Conservation (phyloP, 2,113 vertebrate species). For the Myrmecophaga tridactyla region DNA sequence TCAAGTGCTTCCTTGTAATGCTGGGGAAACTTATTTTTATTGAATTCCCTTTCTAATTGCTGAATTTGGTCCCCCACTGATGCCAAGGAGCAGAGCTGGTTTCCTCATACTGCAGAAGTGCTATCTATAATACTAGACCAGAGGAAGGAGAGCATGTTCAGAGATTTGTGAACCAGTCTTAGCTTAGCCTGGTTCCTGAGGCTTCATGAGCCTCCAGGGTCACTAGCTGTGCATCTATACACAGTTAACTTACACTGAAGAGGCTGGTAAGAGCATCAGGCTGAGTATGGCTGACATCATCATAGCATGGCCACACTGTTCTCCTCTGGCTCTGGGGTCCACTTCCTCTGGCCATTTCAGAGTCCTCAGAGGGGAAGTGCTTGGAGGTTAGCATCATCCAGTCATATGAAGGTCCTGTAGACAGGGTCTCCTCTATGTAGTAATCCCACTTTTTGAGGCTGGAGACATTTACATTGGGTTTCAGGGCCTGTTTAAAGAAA, state of each 20-base stretch:
- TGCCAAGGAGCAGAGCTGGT: neutral
- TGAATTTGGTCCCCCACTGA: neutral
- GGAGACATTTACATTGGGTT: slow-evolving; percentile 91
- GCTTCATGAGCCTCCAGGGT: neutral
- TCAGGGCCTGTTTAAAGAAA: slow-evolving; percentile 87
- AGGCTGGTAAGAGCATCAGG: slow-evolving; percentile 95
- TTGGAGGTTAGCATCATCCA: slow-evolving; percentile 88
- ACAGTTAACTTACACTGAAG: slow-evolving; percentile 86
- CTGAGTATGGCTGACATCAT: slow-evolving; percentile 89
- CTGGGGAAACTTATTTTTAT: neutral
- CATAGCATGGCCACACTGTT: slow-evolving; percentile 98
- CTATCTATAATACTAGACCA: neutral
- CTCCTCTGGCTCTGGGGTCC: slow-evolving; percentile 88
- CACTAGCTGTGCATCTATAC: neutral
- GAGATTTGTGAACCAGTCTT: neutral
- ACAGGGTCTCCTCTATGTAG: slow-evolving; percentile 94
- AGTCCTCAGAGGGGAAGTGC: slow-evolving; percentile 84
- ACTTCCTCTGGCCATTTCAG: slow-evolving; percentile 76
- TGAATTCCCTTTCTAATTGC: neutral
- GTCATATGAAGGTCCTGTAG: slow-evolving; percentile 94
- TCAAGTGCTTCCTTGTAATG: neutral
- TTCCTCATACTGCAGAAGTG: neutral
- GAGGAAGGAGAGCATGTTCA: neutral
- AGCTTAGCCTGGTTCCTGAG: neutral
- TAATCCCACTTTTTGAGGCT: slow-evolving; percentile 96